Evolutionary conservation across 1,140 invertebrate genomes (phyloP).

Genomic region (Sarcophaga peregrina): DNA sequence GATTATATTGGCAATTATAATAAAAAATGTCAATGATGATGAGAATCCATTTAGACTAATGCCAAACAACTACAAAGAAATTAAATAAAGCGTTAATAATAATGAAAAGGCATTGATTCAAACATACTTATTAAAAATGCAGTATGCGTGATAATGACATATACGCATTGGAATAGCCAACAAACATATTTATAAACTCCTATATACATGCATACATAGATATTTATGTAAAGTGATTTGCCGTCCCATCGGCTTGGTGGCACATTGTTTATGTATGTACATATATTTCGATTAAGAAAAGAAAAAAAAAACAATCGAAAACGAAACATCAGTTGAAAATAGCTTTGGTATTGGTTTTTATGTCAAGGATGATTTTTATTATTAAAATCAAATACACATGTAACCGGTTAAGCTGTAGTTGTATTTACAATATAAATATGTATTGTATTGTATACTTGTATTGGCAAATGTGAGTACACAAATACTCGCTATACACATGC

Average conservation of each 20-base stretch:
- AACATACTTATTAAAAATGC: conserved; percentile 38
- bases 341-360: conserved; percentile 53
- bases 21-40: conserved; percentile 16
- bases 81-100: background rate
- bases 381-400: background rate
- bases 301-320: background rate
- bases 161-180: conserved; percentile 44
- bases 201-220: no score
- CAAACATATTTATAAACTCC: background rate
- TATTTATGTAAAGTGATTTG: no score
- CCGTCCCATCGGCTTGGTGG: no score
- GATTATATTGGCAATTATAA: background rate
- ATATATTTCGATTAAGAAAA: background rate
- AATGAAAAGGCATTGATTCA: background rate
- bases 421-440: conserved; percentile 44
- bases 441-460: no score
- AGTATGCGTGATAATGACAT: background rate
- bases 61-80: no score
- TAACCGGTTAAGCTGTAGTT: conserved; percentile 60
- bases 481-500: no score
- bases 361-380: conserved; percentile 61
- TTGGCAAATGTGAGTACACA: no score
- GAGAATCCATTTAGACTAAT: background rate
- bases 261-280: no score
- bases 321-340: background rate